Base-by-base conservation (phyloP, 1,140 invertebrate species). In the Leptestheria dahalacensis region DNA sequence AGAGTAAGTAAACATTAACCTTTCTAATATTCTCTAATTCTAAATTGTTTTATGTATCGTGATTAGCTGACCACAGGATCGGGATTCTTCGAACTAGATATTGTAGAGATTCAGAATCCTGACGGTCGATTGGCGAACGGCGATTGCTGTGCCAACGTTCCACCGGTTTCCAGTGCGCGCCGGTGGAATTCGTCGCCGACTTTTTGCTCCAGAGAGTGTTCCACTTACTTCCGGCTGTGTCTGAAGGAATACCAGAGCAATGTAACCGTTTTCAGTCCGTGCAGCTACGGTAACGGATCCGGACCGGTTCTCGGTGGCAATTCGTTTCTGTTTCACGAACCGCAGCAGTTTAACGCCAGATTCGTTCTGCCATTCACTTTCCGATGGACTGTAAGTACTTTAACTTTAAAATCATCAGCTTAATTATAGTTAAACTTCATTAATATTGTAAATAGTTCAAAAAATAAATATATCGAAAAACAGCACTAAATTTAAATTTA, bases 231-330 rank as follows among this genome's bases (percentile, higher is more conserved):
- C 74, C 78, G 84, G 66, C 78, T 92, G 64, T 92, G 89, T 74
- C 82, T 92, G 64, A 92, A 91, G 77, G 88, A 92, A 74, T 92
- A 91, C 72, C 88, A 91, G 76, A 88, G 83, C 64, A 82, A 84
- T 66, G 82, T 87, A 51, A 84, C 82, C 60, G 82, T 84, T 64
- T 81, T 79, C 59, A 87, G 86, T 64, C 82, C 84, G 51, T 94
- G 90, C 74, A 89, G 88, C 61, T 94, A 91, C 74, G 90, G 90
- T 65, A 88, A 89, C 75, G 80, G 83, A 66, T 84, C 84, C 68
- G 91, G 86, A 68, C 78, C 81, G 59, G 86, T 88, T 62, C 77
- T 92, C 62, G 89, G 88, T 66, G 83, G 83, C 57, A 90, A 88
- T 72, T 86, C 86, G 66, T 92, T 92, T 77, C 88, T 86, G 59